phyloP scores from a whole-genome alignment of 1,140 invertebrate species.

The Cydia strobilella region DNA sequence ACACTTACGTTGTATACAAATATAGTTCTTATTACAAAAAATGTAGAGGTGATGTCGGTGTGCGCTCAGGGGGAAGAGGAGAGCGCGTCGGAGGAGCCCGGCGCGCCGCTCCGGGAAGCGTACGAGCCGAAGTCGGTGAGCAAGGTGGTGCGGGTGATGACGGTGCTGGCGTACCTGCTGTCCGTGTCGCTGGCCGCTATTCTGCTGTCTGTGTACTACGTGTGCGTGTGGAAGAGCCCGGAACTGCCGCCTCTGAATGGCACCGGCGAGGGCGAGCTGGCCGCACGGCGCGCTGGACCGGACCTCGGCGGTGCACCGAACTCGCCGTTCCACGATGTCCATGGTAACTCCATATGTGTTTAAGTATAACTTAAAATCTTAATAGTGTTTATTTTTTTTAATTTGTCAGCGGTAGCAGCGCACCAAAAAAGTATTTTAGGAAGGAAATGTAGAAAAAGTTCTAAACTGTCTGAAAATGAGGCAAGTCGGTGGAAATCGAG shows the following conservation, averaged over 20 bases:
- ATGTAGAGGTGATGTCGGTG: constrained; percentile 65
- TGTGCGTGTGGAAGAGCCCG: constrained; percentile 90
- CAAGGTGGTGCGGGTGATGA: constrained; percentile 93
- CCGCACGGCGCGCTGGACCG: constrained; percentile 42
- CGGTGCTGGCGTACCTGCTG: constrained; percentile 96
- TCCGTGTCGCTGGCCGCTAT: constrained; percentile 97
- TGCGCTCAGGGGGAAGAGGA: constrained; percentile 56
- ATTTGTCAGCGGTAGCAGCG: too few species aligned
- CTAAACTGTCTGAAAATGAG: not conserved
- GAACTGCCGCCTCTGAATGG: constrained; percentile 49
- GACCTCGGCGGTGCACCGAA: constrained; percentile 3
- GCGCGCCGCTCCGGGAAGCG: constrained; percentile 81
- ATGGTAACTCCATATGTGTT: not conserved
- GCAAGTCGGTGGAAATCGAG: not conserved
- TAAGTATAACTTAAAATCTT: too few species aligned
- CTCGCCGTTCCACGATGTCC: not conserved
- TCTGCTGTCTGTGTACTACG: constrained; percentile 92
- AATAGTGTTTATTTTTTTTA: too few species aligned
- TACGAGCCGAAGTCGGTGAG: constrained; percentile 88
- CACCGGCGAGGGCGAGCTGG: constrained; percentile 41
- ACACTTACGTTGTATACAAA: constrained; percentile 39
- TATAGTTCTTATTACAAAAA: constrained; percentile 35
- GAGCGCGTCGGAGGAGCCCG: constrained; percentile 58
- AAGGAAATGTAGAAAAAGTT: too few species aligned
- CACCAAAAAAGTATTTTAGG: too few species aligned